Evolutionary conservation across 2,113 vertebrate genomes (phyloP), one percentile per base, ranked within the genome.

Genomic region (Pleuronectes platessa): DNA sequence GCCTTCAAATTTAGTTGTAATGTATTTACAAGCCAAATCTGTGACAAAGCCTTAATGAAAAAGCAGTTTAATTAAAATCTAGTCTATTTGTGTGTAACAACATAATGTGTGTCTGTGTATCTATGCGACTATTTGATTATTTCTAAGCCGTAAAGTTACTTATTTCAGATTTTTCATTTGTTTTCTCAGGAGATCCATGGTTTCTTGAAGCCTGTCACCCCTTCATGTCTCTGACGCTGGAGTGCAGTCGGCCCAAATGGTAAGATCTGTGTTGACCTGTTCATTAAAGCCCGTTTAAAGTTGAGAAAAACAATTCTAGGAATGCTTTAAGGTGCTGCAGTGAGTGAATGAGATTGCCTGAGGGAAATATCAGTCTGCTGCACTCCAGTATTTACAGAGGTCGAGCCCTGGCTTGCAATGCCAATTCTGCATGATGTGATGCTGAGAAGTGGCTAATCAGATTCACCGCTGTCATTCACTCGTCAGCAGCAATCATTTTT

Each of bases 181-280:
- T 70, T 66, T 71, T 75, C 51, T 37, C 81, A 92, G 90, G 78
- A 83, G 42, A 72, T 26, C 65, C 9, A 9, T 31, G 66, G 59
- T 58, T 68, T 68, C 73, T 47, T 72, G 61, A 67, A 59, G 55
- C 37, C 56, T 65, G 59, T 79, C 75, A 45, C 40, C 42, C 56
- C 65, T 53, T 81, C 75, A 49, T 45, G 31, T 81, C 76, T 63
- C 76, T 1, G 55, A 72, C 47, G 47, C 74, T 62, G 67, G 62
- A 71, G 47, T 49, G 37, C 66, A 14, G 65, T 75, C 68, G 12
- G 14, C 62, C 71, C 73, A 67, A 74, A 85, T 74, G 89, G 94
- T 94, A 92, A 92, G 92, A 76, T 87, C 73, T 80, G 59, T 67
- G 68, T 88, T 89, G 79, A 89, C 84, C 86, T 88, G 84, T 86